phyloP scores from a whole-genome alignment of 2,888 invertebrate genomes.

The Masnerella sp. region DNA sequence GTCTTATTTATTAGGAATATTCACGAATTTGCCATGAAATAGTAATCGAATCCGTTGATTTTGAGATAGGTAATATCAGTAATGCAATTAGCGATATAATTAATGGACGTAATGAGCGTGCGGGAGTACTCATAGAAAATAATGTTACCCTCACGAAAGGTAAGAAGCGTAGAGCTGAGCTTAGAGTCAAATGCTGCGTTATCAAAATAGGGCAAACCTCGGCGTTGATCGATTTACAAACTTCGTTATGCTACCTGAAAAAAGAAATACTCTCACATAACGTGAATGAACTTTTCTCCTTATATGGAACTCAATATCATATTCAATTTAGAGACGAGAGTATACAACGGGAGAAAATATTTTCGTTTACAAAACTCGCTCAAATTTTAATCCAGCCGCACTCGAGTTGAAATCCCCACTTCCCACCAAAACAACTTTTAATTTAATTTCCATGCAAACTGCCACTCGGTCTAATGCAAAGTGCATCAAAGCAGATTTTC shows the following conservation, averaged over 20 bases:
- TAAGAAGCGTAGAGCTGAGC: background rate
- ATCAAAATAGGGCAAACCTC: too few relatives aligned
- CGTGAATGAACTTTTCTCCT: too few relatives aligned
- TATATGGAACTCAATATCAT: too few relatives aligned
- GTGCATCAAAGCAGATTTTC: conserved; percentile 15
- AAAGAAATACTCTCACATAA: background rate
- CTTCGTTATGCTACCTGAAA: too few relatives aligned
- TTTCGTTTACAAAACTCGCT: conserved; percentile 14
- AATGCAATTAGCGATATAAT: conserved; percentile 10
- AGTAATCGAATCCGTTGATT: conserved; percentile 5
- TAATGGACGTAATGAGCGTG: conserved; percentile 13
- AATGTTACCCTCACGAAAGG: background rate
- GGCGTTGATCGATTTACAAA: too few relatives aligned
- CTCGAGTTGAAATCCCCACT: conserved; percentile 11
- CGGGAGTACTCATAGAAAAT: conserved; percentile 14
- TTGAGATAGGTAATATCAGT: conserved; percentile 11
- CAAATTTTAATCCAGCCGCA: conserved; percentile 28
- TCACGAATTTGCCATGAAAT: conserved; percentile 4
- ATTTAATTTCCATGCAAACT: conserved; percentile 15
- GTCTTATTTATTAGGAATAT: conserved; percentile 14
- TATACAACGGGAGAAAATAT: background rate
- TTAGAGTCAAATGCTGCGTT: background rate
- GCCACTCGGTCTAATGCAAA: background rate
- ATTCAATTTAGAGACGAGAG: too few relatives aligned
- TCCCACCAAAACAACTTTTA: conserved; percentile 10